phyloP scores from a whole-genome alignment of 1,140 invertebrate species.

The Chironomus tepperi region DNA sequence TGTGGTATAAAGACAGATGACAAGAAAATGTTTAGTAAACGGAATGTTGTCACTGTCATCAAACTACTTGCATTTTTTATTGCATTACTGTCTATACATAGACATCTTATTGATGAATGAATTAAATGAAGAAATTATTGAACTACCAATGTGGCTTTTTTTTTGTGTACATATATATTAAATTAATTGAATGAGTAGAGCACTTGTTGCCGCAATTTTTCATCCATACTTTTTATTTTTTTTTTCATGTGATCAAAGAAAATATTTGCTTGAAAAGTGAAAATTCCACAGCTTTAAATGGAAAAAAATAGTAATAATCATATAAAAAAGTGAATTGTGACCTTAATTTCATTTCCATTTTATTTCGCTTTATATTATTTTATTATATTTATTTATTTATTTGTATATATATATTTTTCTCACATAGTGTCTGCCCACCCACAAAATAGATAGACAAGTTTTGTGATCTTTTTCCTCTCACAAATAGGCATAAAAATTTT shows the following conservation, averaged over 20 bases:
- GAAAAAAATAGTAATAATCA: neutral
- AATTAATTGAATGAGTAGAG: neutral
- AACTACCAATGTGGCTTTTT: neutral
- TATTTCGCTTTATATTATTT: neutral
- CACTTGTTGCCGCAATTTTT: slow-evolving; percentile 1
- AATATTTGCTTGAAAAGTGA: neutral
- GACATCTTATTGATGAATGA: neutral
- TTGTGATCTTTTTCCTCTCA: no score
- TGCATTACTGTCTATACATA: neutral
- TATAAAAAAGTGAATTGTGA: neutral
- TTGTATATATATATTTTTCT: neutral
- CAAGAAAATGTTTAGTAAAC: neutral
- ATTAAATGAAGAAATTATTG: slow-evolving; percentile 10
- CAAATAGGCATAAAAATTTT: neutral
- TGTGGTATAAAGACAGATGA: slow-evolving; percentile 6
- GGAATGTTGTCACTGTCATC: slow-evolving; percentile 11
- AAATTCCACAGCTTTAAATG: neutral
- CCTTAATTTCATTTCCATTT: slow-evolving; percentile 5
- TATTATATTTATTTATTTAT: neutral
- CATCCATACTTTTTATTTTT: neutral
- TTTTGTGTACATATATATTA: neutral
- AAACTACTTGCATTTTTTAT: neutral
- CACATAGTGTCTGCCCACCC: neutral
- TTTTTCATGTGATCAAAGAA: neutral
- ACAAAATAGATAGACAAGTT: neutral